A percentile compares a stretch with the other conserved stretches of the same genome.
These are phyloP conservation scores for Fistularia commersonii DNA, from an alignment of 2,797 vertebrate genomes.

Conservation along the genomic window DNA sequence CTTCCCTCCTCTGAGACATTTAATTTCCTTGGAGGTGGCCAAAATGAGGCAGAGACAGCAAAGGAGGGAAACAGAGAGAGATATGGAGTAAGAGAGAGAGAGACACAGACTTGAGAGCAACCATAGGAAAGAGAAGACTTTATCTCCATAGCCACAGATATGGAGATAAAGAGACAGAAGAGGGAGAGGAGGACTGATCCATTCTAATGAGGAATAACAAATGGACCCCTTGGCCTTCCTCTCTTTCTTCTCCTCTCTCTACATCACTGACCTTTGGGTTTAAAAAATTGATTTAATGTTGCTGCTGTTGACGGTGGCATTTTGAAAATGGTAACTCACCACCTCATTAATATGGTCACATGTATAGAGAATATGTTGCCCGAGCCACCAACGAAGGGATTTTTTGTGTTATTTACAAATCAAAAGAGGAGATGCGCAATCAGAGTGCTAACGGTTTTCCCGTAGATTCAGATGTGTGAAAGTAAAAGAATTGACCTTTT, in stretches of 20 bases:
- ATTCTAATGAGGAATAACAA: slow-evolving; percentile 79
- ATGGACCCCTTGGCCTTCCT: slow-evolving; percentile 60
- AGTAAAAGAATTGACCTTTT: slow-evolving; percentile 40
- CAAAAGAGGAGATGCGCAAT: slow-evolving; percentile 41
- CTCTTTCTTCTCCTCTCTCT: slow-evolving; percentile 50
- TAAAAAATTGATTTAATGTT: slow-evolving; percentile 81
- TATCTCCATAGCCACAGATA: slow-evolving; percentile 18
- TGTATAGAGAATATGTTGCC: slow-evolving; percentile 63
- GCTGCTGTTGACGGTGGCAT: slow-evolving; percentile 78
- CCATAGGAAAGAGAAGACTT: no score
- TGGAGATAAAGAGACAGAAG: slow-evolving; percentile 38
- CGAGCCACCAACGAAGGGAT: slow-evolving; percentile 44
- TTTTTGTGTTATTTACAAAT: slow-evolving; percentile 61
- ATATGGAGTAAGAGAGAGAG: slow-evolving; percentile 24
- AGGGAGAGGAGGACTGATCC: slow-evolving; percentile 53
- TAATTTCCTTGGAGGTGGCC: slow-evolving; percentile 51
- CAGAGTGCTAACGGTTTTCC: slow-evolving; percentile 33
- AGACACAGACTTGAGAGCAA: slow-evolving; percentile 7
- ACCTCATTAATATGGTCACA: slow-evolving; percentile 77
- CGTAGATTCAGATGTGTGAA: slow-evolving; percentile 35
- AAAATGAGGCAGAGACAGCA: slow-evolving; percentile 33
- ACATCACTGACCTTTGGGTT: slow-evolving; percentile 79
- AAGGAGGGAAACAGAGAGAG: slow-evolving; percentile 16
- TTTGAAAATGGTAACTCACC: slow-evolving; percentile 79
- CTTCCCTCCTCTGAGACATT: slow-evolving; percentile 57